phyloP scores from a whole-genome alignment of 2,797 vertebrate species.

The Leucoraja ocellata region DNA sequence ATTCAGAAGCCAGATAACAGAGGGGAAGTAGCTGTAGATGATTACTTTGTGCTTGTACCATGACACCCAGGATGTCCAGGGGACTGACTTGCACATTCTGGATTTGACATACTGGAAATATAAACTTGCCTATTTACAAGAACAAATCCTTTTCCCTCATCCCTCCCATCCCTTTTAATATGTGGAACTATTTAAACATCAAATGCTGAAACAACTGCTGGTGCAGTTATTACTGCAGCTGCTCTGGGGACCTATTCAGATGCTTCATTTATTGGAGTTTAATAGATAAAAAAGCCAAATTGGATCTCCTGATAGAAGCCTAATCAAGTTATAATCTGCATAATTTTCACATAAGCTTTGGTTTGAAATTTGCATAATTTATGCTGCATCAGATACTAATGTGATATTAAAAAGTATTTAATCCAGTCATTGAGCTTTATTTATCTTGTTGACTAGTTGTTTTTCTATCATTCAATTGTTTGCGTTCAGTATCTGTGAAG shows the following conservation, averaged over 20 bases:
- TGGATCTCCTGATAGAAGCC: constrained; percentile 72
- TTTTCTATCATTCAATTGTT: neutral
- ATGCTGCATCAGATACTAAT: constrained; percentile 50
- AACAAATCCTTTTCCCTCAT: neutral
- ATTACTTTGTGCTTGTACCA: neutral
- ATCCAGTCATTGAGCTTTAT: constrained; percentile 35
- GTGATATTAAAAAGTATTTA: constrained; percentile 37
- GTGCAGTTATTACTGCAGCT: constrained; percentile 60
- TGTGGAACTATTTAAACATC: constrained; percentile 66
- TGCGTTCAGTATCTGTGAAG: neutral
- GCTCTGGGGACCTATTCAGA: constrained; percentile 69
- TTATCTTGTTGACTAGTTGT: constrained; percentile 29
- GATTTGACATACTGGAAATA: neutral
- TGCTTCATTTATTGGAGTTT: constrained; percentile 71
- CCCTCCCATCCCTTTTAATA: neutral
- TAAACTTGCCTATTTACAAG: neutral
- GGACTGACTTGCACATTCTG: neutral
- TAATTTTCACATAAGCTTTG: constrained; percentile 69
- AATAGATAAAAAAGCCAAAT: constrained; percentile 75
- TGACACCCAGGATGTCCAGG: neutral
- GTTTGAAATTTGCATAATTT: constrained; percentile 64
- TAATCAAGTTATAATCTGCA: constrained; percentile 75
- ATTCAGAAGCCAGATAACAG: too few relatives aligned
- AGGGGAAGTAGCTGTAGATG: too few relatives aligned
- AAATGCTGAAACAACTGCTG: constrained; percentile 47